Evolutionary conservation across 1,140 invertebrate species (phyloP).

Genomic region (Meloidogyne hapla): DNA sequence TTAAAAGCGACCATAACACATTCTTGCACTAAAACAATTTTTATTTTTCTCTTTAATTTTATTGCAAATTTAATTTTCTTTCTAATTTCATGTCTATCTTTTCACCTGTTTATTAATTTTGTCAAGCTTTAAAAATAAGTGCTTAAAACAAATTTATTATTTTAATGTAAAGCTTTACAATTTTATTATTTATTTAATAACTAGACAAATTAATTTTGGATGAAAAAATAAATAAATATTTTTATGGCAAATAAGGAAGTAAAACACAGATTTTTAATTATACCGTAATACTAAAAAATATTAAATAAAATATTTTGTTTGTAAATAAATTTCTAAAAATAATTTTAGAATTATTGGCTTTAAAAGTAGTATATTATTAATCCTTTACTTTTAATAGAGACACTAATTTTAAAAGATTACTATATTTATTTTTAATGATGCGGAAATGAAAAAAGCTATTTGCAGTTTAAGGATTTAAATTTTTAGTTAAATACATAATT

Average conservation of each 20-base stretch:
- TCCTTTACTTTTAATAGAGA: not conserved
- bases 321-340: constrained; percentile 7
- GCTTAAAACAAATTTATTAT: no score
- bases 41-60: no score
- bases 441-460: not conserved
- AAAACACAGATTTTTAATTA: not conserved
- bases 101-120: no score
- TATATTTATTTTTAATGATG: not conserved
- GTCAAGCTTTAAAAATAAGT: no score
- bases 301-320: not conserved
- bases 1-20: no score
- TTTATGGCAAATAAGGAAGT: not conserved
- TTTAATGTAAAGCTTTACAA: no score
- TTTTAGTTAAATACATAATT: not conserved
- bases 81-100: no score
- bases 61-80: no score
- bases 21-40: no score
- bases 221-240: not conserved
- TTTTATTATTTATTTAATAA: no score
- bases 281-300: not conserved
- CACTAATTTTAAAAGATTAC: not conserved
- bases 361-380: not conserved
- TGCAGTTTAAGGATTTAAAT: not conserved
- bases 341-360: no score
- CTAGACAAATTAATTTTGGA: not conserved